phyloP scores from a whole-genome alignment of 2,888 invertebrate genomes.

The Tyria jacobaeae region DNA sequence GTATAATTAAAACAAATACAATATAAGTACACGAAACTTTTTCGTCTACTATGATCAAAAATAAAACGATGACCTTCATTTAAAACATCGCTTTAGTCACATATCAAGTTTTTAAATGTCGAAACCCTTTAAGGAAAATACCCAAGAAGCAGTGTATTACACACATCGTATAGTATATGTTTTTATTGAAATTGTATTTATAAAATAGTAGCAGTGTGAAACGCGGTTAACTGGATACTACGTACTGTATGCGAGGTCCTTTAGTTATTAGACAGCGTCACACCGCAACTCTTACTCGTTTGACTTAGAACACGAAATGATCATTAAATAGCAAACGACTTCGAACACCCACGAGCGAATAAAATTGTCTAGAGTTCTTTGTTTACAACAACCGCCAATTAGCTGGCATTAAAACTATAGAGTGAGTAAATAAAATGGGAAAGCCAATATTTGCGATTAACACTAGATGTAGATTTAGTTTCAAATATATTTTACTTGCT shows the following conservation, averaged over 20 bases:
- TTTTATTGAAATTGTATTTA: background rate
- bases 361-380: constrained; percentile 31
- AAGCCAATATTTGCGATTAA: background rate
- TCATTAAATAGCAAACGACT: constrained; percentile 19
- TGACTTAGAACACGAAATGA: constrained; percentile 16
- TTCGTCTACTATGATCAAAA: no score
- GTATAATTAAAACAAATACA: no score
- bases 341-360: constrained; percentile 42
- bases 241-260: background rate
- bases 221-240: background rate
- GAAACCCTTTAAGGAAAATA: background rate
- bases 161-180: background rate
- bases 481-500: background rate
- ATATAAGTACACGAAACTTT: no score
- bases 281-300: constrained; percentile 16
- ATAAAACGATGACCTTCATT: no score
- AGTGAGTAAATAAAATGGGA: background rate
- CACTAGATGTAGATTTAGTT: background rate
- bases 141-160: no score
- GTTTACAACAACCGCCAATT: background rate
- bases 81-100: no score
- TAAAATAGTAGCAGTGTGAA: constrained; percentile 1
- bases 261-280: constrained; percentile 14
- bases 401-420: background rate
- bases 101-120: background rate